These are phyloP conservation scores for Tragulus kanchil DNA, from an alignment of 2,113 vertebrate genomes.

Conservation along the genomic window DNA sequence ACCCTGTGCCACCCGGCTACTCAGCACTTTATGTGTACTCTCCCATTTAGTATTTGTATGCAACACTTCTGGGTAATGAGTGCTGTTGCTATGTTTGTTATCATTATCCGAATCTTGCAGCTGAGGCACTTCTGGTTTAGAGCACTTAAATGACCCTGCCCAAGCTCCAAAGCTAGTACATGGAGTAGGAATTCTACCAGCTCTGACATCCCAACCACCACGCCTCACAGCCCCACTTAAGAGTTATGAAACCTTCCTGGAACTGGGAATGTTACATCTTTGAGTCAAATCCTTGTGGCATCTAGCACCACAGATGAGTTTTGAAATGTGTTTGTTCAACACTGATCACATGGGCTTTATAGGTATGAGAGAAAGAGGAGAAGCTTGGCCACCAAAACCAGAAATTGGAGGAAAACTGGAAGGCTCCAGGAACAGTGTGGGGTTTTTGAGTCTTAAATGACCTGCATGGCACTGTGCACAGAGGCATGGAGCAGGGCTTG, in stretches of 20 bases:
- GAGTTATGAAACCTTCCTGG: not conserved
- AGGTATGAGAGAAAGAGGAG: not conserved
- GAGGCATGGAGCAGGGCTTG: not conserved
- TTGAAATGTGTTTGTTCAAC: not conserved
- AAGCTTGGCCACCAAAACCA: not conserved
- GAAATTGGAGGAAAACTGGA: not conserved
- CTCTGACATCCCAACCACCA: not conserved
- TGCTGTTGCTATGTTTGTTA: not conserved
- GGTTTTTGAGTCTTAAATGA: not conserved
- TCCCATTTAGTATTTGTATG: not conserved
- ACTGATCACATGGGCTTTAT: not conserved
- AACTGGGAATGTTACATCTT: not conserved
- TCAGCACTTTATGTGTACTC: not conserved
- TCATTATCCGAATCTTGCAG: not conserved
- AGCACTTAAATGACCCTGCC: not conserved
- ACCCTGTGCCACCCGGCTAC: fast-evolving
- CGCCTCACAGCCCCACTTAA: not conserved
- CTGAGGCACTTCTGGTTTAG: not conserved
- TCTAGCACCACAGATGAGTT: not conserved
- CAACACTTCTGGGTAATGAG: not conserved
- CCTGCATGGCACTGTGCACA: fast-evolving
- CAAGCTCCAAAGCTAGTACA: not conserved
- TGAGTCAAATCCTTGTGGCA: not conserved
- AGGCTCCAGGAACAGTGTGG: not conserved
- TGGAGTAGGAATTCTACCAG: not conserved